Base-by-base conservation (phyloP, 2,888 invertebrate genomes). In the Encarsia formosa region DNA sequence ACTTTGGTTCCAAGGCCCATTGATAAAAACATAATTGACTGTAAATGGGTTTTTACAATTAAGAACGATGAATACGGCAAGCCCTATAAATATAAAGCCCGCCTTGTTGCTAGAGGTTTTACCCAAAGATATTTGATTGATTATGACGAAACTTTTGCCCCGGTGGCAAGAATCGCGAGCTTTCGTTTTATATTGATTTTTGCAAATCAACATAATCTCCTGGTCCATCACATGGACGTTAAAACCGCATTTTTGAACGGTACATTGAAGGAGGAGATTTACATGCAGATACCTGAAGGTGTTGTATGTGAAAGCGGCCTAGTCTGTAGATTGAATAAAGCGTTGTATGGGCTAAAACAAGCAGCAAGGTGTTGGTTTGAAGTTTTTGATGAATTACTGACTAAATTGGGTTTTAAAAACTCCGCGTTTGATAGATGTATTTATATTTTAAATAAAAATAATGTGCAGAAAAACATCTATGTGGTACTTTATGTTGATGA, bases 141-240 rank as follows among this genome's bases (percentile, higher is more conserved):
- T n/a, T n/a, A n/a, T n/a, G n/a, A n/a, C n/a, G n/a, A n/a, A n/a
- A 43, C 43, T 9, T 26, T 29, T 15, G 31, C 43, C 24, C 43
- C 43, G 13, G 43, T 43, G 9, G 16, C 29, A 8, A 38, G 52
- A 52, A 56, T 57, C 44, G 16, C 59, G 41, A 59, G 47, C 24
- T 57, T 57, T 47, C 37, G 54, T 31, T 52, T 59, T 18, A 16
- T 57, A 8, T 18, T 56, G 15, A 56, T 56, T 24, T 57, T 57
- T 49, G 43, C 54, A 2, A 59, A 57, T 53, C 52, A 55, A n/a
- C 18, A 32, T 18, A 34, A 55, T 49, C 35, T 57, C n/a, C 45
- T 51, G 46, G 40, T 57, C 34, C 53, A 59, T 53, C 55, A 57
- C 29, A 59, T 56, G 56, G 51, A 52, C 51, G 37, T 37, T 8